Evolutionary conservation across 2,113 vertebrate genomes (phyloP), one percentile per base, ranked within the genome.

Genomic region (Gila orcuttii): DNA sequence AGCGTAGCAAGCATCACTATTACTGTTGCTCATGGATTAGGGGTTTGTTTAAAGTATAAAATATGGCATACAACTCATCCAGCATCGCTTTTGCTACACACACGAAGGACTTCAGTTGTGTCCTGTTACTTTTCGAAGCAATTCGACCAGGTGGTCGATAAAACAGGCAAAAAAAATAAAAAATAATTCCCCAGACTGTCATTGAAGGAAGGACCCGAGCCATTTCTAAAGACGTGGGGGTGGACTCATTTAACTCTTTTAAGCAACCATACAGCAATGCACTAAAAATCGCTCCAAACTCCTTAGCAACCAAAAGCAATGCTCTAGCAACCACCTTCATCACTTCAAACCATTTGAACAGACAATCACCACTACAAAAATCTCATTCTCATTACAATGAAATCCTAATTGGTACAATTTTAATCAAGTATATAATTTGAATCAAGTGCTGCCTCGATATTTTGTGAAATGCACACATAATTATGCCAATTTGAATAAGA

Each of bases 181-280:
- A 50, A 50, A 50, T 4, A 2, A 52, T 7, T 21, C 2, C 66
- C 7, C 71, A 25, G n/a, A 28, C 23, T 28, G 42, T 17, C 6
- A 74, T 25, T 73, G 69, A 73, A 73, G 13, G 15, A 33, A 36
- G 23, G 42, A 74, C n/a, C 42, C 28, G n/a, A 50, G 23, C 42
- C 73, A 17, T 75, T 75, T 75, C n/a, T 47, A 25, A 0, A 50
- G 12, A 74, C 5, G 7, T n/a, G 39, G 12, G 23, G 23, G 5
- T 8, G 12, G 42, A 45, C n/a, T 75, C 42, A 50, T 75, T 74
- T 36, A 69, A 45, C n/a, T 75, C 42, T 75, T 75, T 74, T 36
- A 69, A 69, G 31, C 42, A 74, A 74, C 71, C n/a, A 25, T 21
- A n/a, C 31, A 69, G 1, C 33, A 71, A 11, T 71, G 3, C 8